phyloP scores from a whole-genome alignment of 2,797 vertebrate genomes.

The Tympanoctomys barrerae region DNA sequence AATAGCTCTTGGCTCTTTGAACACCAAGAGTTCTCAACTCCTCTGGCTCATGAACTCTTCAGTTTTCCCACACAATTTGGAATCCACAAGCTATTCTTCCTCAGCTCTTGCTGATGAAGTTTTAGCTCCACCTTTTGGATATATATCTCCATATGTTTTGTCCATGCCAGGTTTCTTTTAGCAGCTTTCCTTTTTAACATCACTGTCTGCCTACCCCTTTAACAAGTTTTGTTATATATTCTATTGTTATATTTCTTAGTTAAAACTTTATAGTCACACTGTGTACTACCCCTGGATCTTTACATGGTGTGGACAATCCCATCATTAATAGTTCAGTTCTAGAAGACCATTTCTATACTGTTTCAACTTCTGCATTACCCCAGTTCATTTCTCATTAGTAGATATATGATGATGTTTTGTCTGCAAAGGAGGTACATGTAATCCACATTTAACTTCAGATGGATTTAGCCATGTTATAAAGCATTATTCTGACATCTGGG shows the following conservation, averaged over 20 bases:
- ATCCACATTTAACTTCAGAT: constrained; percentile 40
- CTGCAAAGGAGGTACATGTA: background rate
- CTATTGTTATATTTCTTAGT: background rate
- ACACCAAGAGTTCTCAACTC: background rate
- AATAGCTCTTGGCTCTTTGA: background rate
- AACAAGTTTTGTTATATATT: background rate
- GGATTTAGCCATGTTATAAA: constrained; percentile 9
- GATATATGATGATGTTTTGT: background rate
- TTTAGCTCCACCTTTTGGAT: background rate
- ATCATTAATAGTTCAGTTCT: background rate
- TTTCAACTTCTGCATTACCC: background rate
- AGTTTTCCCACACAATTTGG: background rate
- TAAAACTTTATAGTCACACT: background rate
- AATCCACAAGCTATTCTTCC: background rate
- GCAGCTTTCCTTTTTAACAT: background rate
- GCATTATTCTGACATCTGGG: constrained; percentile 50
- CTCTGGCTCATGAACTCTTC: background rate
- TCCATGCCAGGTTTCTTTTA: background rate
- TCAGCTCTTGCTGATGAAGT: background rate
- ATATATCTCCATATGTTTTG: background rate
- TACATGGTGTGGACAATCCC: background rate
- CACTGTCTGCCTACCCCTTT: background rate
- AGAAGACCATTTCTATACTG: background rate
- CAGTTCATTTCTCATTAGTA: background rate
- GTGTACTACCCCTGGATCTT: background rate